Evolutionary conservation across 2,113 vertebrate species (phyloP).

Genomic region (Phrynosoma blainvillii): DNA sequence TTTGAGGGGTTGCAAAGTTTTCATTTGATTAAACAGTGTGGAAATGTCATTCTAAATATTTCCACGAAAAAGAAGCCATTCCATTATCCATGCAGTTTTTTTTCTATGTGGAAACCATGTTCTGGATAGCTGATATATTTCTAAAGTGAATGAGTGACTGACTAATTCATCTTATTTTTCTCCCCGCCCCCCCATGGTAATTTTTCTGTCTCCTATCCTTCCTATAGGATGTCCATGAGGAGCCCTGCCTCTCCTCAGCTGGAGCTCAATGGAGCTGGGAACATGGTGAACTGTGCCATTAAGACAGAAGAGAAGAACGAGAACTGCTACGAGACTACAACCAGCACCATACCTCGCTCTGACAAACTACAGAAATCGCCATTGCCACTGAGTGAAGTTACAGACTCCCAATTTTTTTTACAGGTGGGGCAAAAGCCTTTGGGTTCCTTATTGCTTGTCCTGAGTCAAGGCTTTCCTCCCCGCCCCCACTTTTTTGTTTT

Average conservation of each 20-base stretch:
- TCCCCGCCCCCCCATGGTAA: background rate
- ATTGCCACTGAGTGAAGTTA: conserved; percentile 19
- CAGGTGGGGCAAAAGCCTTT: conserved; percentile 64
- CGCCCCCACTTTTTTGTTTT: too few species aligned
- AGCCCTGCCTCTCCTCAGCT: conserved; percentile 82
- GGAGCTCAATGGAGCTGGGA: conserved; percentile 80
- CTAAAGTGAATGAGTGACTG: background rate
- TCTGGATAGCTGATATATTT: background rate
- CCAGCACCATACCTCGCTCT: conserved; percentile 60
- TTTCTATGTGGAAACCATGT: background rate
- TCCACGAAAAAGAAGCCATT: background rate
- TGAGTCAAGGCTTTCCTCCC: background rate
- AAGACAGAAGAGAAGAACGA: conserved; percentile 87
- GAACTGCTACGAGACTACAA: conserved; percentile 25
- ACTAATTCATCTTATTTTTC: background rate
- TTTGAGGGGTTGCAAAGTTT: background rate
- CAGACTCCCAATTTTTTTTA: conserved; percentile 48
- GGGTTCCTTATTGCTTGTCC: background rate
- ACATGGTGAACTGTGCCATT: conserved; percentile 87
- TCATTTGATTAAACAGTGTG: background rate
- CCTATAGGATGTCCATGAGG: conserved; percentile 91
- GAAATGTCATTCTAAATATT: background rate
- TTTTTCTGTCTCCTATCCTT: rapidly evolving
- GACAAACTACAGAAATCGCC: conserved; percentile 60
- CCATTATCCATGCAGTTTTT: background rate